Conservation (phyloP, 2,797 vertebrate species). For the Kryptolebias ocellatus region DNA sequence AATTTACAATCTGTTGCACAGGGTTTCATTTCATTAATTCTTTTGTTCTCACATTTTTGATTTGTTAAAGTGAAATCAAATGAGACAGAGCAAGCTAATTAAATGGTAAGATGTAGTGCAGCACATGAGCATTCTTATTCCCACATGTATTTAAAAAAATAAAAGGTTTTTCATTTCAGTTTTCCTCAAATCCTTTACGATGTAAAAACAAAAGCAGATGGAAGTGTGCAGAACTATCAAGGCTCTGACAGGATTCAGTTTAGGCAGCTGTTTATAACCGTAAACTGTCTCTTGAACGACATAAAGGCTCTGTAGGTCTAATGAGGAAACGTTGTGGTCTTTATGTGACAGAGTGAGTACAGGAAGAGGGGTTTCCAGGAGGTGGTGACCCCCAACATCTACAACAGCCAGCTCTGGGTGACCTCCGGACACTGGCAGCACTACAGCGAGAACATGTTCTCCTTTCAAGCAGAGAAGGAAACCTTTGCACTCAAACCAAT, state of each 20-base stretch:
- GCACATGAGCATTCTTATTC: no score
- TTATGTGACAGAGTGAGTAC: conserved; percentile 88
- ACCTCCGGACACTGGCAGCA: conserved; percentile 99
- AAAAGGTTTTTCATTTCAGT: no score
- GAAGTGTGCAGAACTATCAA: not conserved
- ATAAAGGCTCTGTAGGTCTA: not conserved
- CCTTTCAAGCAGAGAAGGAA: conserved; percentile 97
- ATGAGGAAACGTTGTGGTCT: conserved; percentile 9
- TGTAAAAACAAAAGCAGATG: not conserved
- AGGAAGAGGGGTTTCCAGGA: conserved; percentile 94
- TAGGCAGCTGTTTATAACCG: conserved; percentile 3
- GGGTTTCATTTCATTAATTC: conserved; percentile 11
- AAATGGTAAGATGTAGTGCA: no score
- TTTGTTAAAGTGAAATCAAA: conserved; percentile 5
- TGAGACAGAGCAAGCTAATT: not conserved
- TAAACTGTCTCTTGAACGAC: not conserved
- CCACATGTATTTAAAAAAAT: no score
- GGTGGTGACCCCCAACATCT: conserved; percentile 96
- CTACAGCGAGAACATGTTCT: conserved; percentile 99
- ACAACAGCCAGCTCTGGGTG: conserved; percentile 96
- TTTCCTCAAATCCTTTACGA: no score
- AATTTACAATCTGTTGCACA: conserved; percentile 6
- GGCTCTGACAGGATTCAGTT: conserved; percentile 6
- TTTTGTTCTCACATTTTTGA: not conserved
- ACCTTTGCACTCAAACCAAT: conserved; percentile 97